Percentiles rank a stretch among this genome's conserved stretches.
Conservation (phyloP, 2,888 invertebrate genomes). For the Stegana nigrithorax region DNA sequence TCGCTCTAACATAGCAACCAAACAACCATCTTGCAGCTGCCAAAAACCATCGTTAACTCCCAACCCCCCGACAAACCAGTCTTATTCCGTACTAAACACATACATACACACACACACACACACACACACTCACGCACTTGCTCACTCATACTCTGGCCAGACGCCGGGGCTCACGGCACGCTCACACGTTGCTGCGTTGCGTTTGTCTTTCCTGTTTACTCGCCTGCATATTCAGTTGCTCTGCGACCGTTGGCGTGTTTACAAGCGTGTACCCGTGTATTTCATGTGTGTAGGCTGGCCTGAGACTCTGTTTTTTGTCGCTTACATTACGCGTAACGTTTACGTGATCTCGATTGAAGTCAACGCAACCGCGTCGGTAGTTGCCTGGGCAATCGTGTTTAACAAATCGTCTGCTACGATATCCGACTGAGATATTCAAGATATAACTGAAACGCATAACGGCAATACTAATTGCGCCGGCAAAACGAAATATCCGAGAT, state of each 20-base stretch:
- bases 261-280: conserved; percentile 37
- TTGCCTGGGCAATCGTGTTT: neutral
- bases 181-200: conserved; percentile 56
- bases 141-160: neutral
- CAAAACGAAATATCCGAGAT: neutral
- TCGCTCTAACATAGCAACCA: conserved; percentile 34
- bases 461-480: conserved; percentile 3
- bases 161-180: neutral
- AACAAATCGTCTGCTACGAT: neutral
- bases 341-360: neutral
- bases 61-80: conserved; percentile 55
- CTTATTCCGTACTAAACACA: conserved; percentile 16
- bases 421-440: neutral
- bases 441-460: no score
- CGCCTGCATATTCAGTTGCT: conserved; percentile 64
- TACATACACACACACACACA: conserved; percentile 19
- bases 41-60: conserved; percentile 43
- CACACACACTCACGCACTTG: conserved; percentile 9
- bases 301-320: conserved; percentile 41
- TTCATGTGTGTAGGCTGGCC: conserved; percentile 29
- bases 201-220: conserved; percentile 33
- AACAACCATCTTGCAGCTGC: conserved; percentile 60
- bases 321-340: conserved; percentile 4
- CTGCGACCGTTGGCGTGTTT: conserved; percentile 67
- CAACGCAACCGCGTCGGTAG: conserved; percentile 12